phyloP scores from a whole-genome alignment of 2,113 vertebrate species.

The Epinephelus cyanopodus region DNA sequence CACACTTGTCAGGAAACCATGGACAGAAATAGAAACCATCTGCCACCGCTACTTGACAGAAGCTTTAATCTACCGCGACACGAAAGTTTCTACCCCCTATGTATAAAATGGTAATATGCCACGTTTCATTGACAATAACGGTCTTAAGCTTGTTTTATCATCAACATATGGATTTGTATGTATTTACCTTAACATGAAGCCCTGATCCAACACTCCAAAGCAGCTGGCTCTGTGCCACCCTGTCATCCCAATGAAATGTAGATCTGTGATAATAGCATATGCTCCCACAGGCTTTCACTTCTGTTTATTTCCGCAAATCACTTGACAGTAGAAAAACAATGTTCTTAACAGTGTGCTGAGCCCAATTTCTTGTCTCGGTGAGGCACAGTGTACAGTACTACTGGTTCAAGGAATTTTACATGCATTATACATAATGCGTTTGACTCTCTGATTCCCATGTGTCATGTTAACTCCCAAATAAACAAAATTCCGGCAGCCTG shows the following conservation, averaged over 20 bases:
- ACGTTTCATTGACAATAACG: slow-evolving; percentile 40
- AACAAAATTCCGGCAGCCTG: slow-evolving; percentile 25
- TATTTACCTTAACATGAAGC: slow-evolving; percentile 56
- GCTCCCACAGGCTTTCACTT: slow-evolving; percentile 62
- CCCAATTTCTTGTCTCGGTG: slow-evolving; percentile 28
- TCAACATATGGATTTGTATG: slow-evolving; percentile 61
- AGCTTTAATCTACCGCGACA: slow-evolving; percentile 7
- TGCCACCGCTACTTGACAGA: slow-evolving; percentile 22
- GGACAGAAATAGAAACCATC: slow-evolving; percentile 48
- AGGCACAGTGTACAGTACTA: slow-evolving; percentile 15
- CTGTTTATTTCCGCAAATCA: slow-evolving; percentile 68
- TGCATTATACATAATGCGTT: slow-evolving; percentile 57
- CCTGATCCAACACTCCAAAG: slow-evolving; percentile 55
- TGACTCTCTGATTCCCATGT: slow-evolving; percentile 50
- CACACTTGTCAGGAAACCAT: slow-evolving; percentile 28
- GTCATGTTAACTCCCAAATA: slow-evolving; percentile 54
- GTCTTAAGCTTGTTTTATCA: slow-evolving; percentile 57
- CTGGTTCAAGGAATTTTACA: slow-evolving; percentile 46
- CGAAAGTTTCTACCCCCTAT: slow-evolving; percentile 18
- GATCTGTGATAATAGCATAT: slow-evolving; percentile 74
- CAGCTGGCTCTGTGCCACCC: slow-evolving; percentile 66
- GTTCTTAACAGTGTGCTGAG: slow-evolving; percentile 50
- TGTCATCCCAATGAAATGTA: slow-evolving; percentile 72
- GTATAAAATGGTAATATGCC: slow-evolving; percentile 30
- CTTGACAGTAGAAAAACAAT: slow-evolving; percentile 67